A percentile compares a stretch with the other conserved stretches of the same genome.
Evolutionary conservation across 2,888 invertebrate genomes (phyloP).

Genomic region (Salpingus planirostris): DNA sequence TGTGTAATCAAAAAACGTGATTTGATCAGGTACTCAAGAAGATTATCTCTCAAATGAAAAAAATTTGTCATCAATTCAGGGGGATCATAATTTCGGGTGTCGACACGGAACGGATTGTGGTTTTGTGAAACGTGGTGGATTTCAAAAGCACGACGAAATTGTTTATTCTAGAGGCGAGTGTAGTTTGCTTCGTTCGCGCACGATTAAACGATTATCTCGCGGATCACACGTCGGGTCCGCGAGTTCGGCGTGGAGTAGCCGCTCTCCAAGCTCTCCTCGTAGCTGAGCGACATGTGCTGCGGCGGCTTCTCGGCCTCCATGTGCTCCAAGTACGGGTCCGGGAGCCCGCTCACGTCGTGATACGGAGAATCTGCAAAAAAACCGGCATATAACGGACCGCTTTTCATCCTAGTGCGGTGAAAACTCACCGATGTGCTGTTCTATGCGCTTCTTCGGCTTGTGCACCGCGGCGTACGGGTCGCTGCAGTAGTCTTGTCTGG

Average conservation of each 20-base stretch:
- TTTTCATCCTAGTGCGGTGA: background rate
- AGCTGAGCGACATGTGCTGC: conserved; percentile 78
- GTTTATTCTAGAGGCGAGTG: background rate
- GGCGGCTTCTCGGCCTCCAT: conserved; percentile 77
- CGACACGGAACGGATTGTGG: too few relatives aligned
- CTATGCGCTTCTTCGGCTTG: conserved; percentile 81
- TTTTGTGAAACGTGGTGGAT: conserved; percentile 1
- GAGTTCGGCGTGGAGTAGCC: conserved; percentile 93
- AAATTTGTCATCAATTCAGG: too few relatives aligned
- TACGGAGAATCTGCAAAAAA: conserved; percentile 72
- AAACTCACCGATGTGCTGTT: conserved; percentile 75
- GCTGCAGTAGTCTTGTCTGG: conserved; percentile 78
- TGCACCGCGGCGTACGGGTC: conserved; percentile 85
- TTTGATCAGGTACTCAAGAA: conserved; percentile 28
- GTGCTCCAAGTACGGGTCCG: conserved; percentile 77
- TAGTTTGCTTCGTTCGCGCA: conserved; percentile 1
- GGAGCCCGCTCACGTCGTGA: conserved; percentile 87
- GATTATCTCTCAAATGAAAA: conserved; percentile 17
- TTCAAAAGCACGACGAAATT: conserved; percentile 5
- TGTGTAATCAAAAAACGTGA: conserved; percentile 10
- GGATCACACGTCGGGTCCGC: conserved; percentile 82
- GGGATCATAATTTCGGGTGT: too few relatives aligned
- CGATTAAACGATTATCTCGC: conserved; percentile 84
- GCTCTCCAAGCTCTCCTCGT: conserved; percentile 88
- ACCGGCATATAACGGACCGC: background rate